A percentile compares a stretch with the other conserved stretches of the same genome.
Evolutionary conservation across 1,140 invertebrate species (phyloP).

Genomic region (Drosophila nebulosa): DNA sequence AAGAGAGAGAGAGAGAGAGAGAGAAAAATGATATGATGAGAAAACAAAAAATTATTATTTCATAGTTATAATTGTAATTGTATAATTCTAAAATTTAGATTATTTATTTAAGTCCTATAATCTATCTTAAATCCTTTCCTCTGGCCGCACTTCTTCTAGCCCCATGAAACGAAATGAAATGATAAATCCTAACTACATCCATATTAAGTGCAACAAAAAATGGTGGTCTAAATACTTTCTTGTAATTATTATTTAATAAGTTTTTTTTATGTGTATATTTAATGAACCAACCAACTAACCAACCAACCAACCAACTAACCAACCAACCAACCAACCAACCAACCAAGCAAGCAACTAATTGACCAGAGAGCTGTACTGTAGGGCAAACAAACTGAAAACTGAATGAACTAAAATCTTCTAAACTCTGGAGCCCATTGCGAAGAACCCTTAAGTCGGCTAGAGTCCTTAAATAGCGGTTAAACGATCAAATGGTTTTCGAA

Average conservation of each 20-base stretch:
- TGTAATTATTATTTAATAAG: conserved; percentile 72
- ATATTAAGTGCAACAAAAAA: conserved; percentile 16
- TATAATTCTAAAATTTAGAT: conserved; percentile 42
- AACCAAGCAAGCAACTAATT: background rate
- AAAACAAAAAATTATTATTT: conserved; percentile 62
- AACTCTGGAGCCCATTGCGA: too few relatives aligned
- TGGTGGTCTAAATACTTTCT: conserved; percentile 53
- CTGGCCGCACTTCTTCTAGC: conserved; percentile 8
- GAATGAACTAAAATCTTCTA: background rate
- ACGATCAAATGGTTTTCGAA: too few relatives aligned
- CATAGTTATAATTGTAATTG: conserved; percentile 58
- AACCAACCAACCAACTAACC: conserved; percentile 14
- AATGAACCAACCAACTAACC: conserved; percentile 16
- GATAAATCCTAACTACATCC: conserved; percentile 48
- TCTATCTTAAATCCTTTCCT: background rate
- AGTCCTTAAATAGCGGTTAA: too few relatives aligned
- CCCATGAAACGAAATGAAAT: background rate
- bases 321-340: background rate
- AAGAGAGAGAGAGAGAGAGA: background rate
- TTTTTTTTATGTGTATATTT: conserved; percentile 50
- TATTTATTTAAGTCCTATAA: conserved; percentile 74
- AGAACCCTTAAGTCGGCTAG: too few relatives aligned
- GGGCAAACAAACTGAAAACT: background rate
- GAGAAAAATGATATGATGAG: conserved; percentile 1
- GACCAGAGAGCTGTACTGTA: background rate